Evolutionary conservation across 2,888 invertebrate genomes (phyloP).

Genomic region (Stenchaetothrips biformis): DNA sequence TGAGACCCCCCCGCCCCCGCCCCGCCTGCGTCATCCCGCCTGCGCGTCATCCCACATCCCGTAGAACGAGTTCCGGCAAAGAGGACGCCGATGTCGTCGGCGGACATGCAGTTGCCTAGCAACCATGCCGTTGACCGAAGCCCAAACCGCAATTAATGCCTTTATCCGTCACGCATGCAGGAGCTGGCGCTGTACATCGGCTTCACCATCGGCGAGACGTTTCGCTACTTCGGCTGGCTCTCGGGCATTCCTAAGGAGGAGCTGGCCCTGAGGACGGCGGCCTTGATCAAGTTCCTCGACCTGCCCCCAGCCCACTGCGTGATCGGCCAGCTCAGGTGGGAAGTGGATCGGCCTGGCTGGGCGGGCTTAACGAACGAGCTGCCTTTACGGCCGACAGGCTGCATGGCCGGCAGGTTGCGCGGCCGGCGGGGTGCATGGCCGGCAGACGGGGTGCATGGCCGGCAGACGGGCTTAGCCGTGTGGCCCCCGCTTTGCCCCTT

Average conservation of each 20-base stretch:
- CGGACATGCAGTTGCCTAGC: not conserved
- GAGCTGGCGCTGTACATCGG: constrained; percentile 45
- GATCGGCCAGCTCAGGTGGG: constrained; percentile 40
- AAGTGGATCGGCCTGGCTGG: too few species aligned
- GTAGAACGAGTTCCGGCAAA: not conserved
- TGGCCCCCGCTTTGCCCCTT: not conserved
- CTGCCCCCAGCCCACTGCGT: constrained; percentile 37
- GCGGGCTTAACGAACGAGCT: too few species aligned
- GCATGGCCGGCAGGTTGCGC: too few species aligned
- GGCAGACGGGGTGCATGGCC: too few species aligned
- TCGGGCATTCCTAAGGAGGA: constrained; percentile 45
- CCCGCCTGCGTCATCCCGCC: too few species aligned
- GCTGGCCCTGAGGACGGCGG: constrained; percentile 37
- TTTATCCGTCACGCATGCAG: constrained; percentile 36
- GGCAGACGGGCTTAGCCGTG: too few species aligned
- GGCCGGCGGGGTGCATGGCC: too few species aligned
- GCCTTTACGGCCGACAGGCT: too few species aligned
- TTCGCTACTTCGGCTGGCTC: constrained; percentile 50
- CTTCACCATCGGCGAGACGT: constrained; percentile 50
- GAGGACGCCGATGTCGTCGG: not conserved
- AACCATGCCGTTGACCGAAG: not conserved
- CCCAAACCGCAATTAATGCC: not conserved
- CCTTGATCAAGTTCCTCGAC: constrained; percentile 38
- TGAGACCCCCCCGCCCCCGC: constrained; percentile 34
- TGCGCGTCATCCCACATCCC: too few species aligned